Base-by-base conservation (phyloP, 2,797 vertebrate genomes). In the Cossypha niveicapilla region DNA sequence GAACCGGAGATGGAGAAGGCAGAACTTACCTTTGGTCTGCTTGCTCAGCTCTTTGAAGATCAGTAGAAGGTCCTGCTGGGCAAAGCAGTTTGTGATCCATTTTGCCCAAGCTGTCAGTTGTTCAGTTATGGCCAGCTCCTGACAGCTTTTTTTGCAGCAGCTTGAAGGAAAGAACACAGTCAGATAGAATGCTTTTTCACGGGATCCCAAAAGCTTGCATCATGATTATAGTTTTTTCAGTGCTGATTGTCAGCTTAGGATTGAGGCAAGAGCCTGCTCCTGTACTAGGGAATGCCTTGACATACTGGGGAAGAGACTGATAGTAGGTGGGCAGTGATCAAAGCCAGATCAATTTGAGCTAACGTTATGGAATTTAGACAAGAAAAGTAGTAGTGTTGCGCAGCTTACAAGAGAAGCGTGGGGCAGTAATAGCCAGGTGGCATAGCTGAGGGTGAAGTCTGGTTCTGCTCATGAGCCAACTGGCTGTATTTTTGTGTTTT, bases 391-490 rank as follows among this genome's bases (percentile, higher is more conserved):
- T 24, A 37, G 11, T 15, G 5, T 57, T 71, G 24, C 15, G 27
- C 11, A 60, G 3, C 56, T 50, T 60, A 14, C 1, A 17, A 44
- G 66, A 72, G 53, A 45, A 61, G 25, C 9, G 4, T 9, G 51
- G 50, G 15, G 16, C 63, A 44, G 24, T 45, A 57, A 15, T 56
- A 82, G 24, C 18, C 16, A 50, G 56, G 24, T 76, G 30, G 22
- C 11, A 2, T 10, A 66, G 48, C 18, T 73, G 37, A 60, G 19
- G 8, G 8, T 32, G 18, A 79, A 58, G 37, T 34, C 25, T 66
- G 35, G 2, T 70, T 81, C 32, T 54, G 35, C 9, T 72, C 1
- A 2, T 2, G 13, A 28, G 6, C 51, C 41, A 11, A 0, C 24
- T 82, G 47, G 28, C 63, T 76, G 12, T 74, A 3, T 70, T 60